These are phyloP conservation scores for Plecturocebus donacophilus DNA, from an alignment of 2,113 vertebrate species.

Conservation along the genomic window DNA sequence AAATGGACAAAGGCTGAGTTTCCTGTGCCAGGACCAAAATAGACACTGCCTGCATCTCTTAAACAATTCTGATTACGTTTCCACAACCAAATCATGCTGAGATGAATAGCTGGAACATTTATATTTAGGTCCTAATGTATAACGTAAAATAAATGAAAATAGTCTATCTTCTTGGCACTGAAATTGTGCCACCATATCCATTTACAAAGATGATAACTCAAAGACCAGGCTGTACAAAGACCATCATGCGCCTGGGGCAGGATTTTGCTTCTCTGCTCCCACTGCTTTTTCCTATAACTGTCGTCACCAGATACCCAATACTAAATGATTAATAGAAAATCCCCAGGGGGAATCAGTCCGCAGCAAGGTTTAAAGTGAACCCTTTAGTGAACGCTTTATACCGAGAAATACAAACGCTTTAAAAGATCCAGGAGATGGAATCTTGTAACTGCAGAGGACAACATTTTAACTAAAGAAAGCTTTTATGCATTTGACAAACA, in stretches of 20 bases:
- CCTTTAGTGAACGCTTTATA: background rate
- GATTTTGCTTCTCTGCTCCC: background rate
- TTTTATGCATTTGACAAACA: background rate
- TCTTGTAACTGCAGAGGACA: background rate
- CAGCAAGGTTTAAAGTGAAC: background rate
- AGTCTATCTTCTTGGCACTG: background rate
- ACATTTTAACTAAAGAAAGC: background rate
- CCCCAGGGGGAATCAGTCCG: background rate
- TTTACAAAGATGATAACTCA: background rate
- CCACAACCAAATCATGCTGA: slow-evolving; percentile 76
- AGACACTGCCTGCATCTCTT: slow-evolving; percentile 64
- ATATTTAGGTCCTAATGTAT: slow-evolving; percentile 77
- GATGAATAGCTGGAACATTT: slow-evolving; percentile 73
- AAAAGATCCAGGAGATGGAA: background rate
- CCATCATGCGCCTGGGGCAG: fast-evolving
- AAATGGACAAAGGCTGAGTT: slow-evolving; percentile 79
- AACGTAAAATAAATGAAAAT: slow-evolving; percentile 59
- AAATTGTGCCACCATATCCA: background rate
- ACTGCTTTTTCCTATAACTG: background rate
- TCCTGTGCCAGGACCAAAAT: slow-evolving; percentile 75
- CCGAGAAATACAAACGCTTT: background rate
- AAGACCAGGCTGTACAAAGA: background rate
- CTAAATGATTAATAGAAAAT: background rate
- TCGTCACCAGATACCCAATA: background rate
- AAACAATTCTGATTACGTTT: slow-evolving; percentile 68